A percentile compares a stretch with the other conserved stretches of the same genome.
Conservation (phyloP, 1,140 invertebrate species). For the Daktulosphaira vitifoliae region DNA sequence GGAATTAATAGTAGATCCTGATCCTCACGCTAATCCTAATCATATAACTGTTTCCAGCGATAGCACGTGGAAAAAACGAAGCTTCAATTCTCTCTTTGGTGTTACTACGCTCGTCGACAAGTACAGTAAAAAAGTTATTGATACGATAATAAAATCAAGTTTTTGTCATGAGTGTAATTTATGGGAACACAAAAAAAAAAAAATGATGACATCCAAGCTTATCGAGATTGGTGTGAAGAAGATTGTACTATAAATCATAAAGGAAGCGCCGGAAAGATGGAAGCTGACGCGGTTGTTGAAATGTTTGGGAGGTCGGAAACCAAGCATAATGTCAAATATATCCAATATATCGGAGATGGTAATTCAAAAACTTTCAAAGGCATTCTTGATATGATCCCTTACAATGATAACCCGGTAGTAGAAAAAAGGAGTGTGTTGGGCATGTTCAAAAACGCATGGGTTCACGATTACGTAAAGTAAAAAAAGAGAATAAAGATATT, state of each 20-base stretch:
- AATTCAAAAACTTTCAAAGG: constrained; percentile 35
- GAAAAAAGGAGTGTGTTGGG: constrained; percentile 35
- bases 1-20: no score
- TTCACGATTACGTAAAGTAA: not conserved
- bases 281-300: constrained; percentile 34
- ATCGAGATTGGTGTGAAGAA: not conserved
- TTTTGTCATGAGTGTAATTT: constrained; percentile 27
- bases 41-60: constrained; percentile 35
- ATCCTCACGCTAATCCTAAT: no score
- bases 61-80: constrained; percentile 36
- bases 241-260: constrained; percentile 36
- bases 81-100: constrained; percentile 33
- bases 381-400: constrained; percentile 20
- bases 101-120: constrained; percentile 33
- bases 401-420: constrained; percentile 6
- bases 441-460: constrained; percentile 36
- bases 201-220: no score
- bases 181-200: no score
- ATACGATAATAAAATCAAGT: constrained; percentile 35
- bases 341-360: constrained; percentile 38
- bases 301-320: constrained; percentile 36
- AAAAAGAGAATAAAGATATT: constrained; percentile 14
- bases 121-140: constrained; percentile 34
- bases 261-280: constrained; percentile 38
- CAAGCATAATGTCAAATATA: constrained; percentile 35